Conservation (phyloP, 2,113 vertebrate genomes). For the Sylvilagus bachmani region DNA sequence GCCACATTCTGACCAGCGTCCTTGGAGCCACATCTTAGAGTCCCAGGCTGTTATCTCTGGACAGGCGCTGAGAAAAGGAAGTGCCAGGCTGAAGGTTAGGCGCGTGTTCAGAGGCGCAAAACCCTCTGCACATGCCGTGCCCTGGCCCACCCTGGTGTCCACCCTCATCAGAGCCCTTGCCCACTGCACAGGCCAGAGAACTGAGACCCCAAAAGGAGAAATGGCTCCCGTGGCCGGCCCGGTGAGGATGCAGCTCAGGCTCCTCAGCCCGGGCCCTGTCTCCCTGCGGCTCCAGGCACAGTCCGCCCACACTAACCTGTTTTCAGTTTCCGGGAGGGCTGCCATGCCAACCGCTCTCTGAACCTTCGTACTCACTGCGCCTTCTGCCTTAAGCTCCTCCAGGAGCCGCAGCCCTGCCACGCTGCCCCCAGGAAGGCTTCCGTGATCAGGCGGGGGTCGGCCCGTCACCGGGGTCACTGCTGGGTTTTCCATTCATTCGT, state of each 20-base stretch:
- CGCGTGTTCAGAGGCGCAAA: background rate
- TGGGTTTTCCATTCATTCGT: background rate
- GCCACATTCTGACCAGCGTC: background rate
- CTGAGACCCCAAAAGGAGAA: too few relatives aligned
- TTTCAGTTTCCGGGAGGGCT: background rate
- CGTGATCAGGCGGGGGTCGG: background rate
- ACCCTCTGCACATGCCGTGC: background rate
- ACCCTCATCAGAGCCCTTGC: background rate
- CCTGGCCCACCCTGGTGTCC: background rate
- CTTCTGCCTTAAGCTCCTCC: background rate
- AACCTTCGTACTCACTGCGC: background rate
- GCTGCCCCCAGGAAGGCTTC: slow-evolving; percentile 47
- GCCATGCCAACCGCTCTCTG: background rate
- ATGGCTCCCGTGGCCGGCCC: too few relatives aligned
- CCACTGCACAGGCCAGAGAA: background rate
- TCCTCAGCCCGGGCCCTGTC: too few relatives aligned
- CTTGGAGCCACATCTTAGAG: background rate
- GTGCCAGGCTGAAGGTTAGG: background rate
- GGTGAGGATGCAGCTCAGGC: too few relatives aligned
- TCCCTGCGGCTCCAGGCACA: background rate
- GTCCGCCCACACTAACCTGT: background rate
- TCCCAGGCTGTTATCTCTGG: background rate
- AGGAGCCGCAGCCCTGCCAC: background rate
- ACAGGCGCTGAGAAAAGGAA: background rate
- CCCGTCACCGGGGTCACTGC: background rate